Base-by-base conservation (phyloP, 2,113 vertebrate genomes). In the Phasianus colchicus region DNA sequence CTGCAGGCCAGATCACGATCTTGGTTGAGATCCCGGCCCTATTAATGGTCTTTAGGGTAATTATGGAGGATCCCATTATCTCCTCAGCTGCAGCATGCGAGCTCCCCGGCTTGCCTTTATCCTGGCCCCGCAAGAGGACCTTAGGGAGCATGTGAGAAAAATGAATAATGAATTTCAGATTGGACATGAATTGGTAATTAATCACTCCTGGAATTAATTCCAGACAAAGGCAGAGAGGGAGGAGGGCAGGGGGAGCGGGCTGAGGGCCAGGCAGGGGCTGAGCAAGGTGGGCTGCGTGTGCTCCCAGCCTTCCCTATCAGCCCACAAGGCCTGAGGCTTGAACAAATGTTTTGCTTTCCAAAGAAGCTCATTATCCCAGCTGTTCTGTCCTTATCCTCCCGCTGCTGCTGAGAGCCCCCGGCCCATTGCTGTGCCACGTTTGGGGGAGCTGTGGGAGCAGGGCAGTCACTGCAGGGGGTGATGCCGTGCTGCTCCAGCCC, bases 161-260 rank as follows among this genome's bases (percentile, higher is more conserved):
- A 94, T 96, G 92, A 98, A 96, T 96, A 96, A 97, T 97, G 95
- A 93, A 96, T 95, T 96, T 97, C 95, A 94, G 96, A 96, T 96
- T 96, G 86, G 95, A 93, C 94, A 75, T 91, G 95, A 97, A 96
- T 94, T 96, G 94, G 95, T 97, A 96, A 97, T 96, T 97, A 96
- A 96, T 97, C 96, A 97, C 85, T 93, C 83, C 94, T 95, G 93
- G 96, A 97, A 96, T 95, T 95, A 94, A 94, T 95, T 96, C 96
- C 92, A 96, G 95, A 96, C 96, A 97, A 96, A 95, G 81, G 78
- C 40, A 0, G 80, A 13, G 13, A 29, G 69, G 86, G 83, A 57
- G 78, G 70, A 83, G 73, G 77, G 70, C 83, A 57, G 52, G 43
- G 63, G 85, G 43, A 42, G 34, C 0, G 0, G 54, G 66, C 72